These are phyloP conservation scores for Macroramphosus scolopax DNA, from an alignment of 2,797 vertebrate genomes.

Conservation along the genomic window DNA sequence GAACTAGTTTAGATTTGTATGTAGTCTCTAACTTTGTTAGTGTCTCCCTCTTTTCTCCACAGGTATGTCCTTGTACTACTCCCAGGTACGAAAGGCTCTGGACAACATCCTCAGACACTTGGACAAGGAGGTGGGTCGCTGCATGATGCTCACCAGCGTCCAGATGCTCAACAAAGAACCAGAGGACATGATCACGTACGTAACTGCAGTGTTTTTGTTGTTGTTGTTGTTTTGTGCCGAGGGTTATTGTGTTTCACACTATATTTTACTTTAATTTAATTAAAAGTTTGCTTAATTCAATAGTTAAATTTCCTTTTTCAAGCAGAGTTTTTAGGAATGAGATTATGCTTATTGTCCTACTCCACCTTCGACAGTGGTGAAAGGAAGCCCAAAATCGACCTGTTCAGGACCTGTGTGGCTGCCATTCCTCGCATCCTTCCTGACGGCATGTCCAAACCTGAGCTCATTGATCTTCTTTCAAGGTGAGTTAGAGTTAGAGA, in stretches of 20 bases:
- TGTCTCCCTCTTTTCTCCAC: conserved; percentile 31
- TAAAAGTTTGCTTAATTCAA: too few relatives aligned
- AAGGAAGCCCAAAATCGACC: conserved; percentile 97
- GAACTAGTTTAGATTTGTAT: conserved; percentile 1
- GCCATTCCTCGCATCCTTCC: conserved; percentile 96
- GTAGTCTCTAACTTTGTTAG: background rate
- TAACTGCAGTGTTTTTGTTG: conserved; percentile 1
- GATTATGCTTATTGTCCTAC: background rate
- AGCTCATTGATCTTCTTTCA: conserved; percentile 94
- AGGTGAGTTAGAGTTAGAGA: conserved; percentile 75
- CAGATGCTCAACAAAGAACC: conserved; percentile 99
- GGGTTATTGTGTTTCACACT: background rate
- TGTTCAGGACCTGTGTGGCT: conserved; percentile 97
- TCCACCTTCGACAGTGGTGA: conserved; percentile 82
- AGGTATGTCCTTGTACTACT: conserved; percentile 99
- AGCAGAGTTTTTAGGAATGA: too few relatives aligned
- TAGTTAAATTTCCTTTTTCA: too few relatives aligned
- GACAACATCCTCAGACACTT: conserved; percentile 96
- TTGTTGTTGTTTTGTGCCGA: too few relatives aligned
- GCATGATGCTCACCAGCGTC: conserved; percentile 98
- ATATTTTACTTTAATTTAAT: too few relatives aligned
- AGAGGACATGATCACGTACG: conserved; percentile 93
- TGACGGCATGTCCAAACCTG: conserved; percentile 97
- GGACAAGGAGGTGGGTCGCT: conserved; percentile 98
- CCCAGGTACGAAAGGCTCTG: conserved; percentile 95